Base-by-base conservation (phyloP, 2,888 invertebrate species). In the Sphaerophoria rueppellii region DNA sequence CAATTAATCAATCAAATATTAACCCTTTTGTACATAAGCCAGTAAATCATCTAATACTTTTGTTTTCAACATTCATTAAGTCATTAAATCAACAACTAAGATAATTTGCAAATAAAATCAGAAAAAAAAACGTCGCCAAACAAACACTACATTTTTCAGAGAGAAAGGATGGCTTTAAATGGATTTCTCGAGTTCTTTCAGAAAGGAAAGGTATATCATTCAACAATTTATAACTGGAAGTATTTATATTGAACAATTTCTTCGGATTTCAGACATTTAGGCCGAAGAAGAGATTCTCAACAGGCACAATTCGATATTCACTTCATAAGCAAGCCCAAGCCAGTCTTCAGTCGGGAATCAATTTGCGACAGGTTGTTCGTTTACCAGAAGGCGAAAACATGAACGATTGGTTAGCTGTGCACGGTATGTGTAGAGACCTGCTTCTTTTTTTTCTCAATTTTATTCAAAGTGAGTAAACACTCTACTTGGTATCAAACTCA, bases 341-440 rank as follows among this genome's bases (percentile, higher is more conserved):
- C 12, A 97, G 97, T 70, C 92, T 98, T 16, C 96, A 96, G 91
- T 96, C 97, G 3, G 98, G 98, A 4, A 95, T 98, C 78, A 97
- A 98, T 93, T 93, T 98, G 79, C 93, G 96, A 82, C 92, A 93
- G 65, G 97, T 96, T 1, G 98, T 98, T 0, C 95, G 95, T 89
- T 92, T 98, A 82, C 98, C 98, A 1, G 94, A 94, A 37, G 95
- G 95, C 5, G 98, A 98, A 92, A 96, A 96, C 90, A 91, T 96
- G 69, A 96, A 97, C 89, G 98, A 98, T 91, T 98, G 98, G 98
- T 94, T 97, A 50, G 98, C 98, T 16, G 98, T 98, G 4, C 98
- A 98, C 92, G 97, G 96, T 96, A 93, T 88, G 88, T 87, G 69
- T n/a, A 95, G 93, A 95, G 16, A n/a, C n/a, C n/a, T n/a, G n/a